Base-by-base conservation (phyloP, 1,140 invertebrate species). In the Drosophila suzukii region DNA sequence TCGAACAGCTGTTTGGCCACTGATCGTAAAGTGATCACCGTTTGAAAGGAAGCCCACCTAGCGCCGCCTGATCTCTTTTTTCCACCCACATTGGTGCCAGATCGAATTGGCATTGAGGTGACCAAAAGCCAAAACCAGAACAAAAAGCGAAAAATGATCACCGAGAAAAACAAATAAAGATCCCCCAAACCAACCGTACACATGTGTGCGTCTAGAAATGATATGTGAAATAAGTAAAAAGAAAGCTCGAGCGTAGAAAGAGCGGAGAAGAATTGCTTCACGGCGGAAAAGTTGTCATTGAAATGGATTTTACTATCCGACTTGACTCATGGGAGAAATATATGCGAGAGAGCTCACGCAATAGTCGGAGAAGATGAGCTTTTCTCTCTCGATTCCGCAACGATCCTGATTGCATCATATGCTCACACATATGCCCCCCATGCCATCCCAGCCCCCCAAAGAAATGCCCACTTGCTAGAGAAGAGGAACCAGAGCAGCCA, bases 51-150 rank as follows among this genome's bases (percentile, higher is more conserved):
- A 76, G 39, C 24, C 53, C 53, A 41, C 61, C 41, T 56, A 32
- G 56, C 41, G 43, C 47, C 43, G 34, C 39, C 67, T 53, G 27
- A 70, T 56, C 50, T 47, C 34, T 24, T 10, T 17, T 24, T 56
- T 65, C 44, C 72, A 62, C 50, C 50, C 50, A 53, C 50, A 53
- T 53, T 36, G 62, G 59, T 83, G 76, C 58, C 65, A 88, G 73
- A 89, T 88, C 80, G 75, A 89, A 88, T 88, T 88, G 84, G 84
- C 84, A 88, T 88, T 88, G 84, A 88, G 83, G 54, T 75, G 78
- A 77, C 78, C 74, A 81, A 84, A 84, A 84, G 75, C 75, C 72
- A 83, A 83, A 79, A 79, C 66, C 51, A 77, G 78, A 83, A 84
- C 56, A 84, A 80, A 84, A 61, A 82, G 49, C 85, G 85, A 88